Evolutionary conservation across 92 coral and sea anemone species (phyloP).

Genomic region (Hydrozoanthus gracilis): DNA sequence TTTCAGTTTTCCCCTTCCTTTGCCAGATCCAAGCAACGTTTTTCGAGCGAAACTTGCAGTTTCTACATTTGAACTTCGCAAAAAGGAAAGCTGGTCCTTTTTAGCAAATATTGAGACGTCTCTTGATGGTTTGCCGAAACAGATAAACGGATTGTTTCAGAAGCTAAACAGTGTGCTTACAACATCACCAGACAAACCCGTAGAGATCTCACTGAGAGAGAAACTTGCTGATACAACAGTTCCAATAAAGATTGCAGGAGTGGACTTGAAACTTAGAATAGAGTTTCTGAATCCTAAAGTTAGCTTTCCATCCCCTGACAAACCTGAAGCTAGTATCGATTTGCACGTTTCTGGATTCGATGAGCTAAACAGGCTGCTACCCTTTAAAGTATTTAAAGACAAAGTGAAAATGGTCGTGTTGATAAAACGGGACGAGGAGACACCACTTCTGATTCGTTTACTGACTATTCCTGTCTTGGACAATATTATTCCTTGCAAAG

Average conservation of each 20-base stretch:
- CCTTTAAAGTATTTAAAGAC: constrained; percentile 61
- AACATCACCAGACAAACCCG: constrained; percentile 43
- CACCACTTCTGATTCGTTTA: constrained; percentile 30
- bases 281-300: constrained; percentile 60
- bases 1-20: constrained; percentile 61
- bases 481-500: constrained; percentile 53
- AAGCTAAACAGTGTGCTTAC: constrained; percentile 52
- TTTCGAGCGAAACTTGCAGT: constrained; percentile 58
- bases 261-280: constrained; percentile 46
- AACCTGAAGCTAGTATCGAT: constrained; percentile 43
- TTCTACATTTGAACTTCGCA: constrained; percentile 34
- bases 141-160: constrained; percentile 36
- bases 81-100: constrained; percentile 51
- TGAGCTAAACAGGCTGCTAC: constrained; percentile 55
- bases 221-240: constrained; percentile 38
- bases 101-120: constrained; percentile 52
- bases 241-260: constrained; percentile 51
- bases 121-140: constrained; percentile 58
- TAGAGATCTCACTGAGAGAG: constrained; percentile 18
- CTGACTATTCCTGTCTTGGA: constrained; percentile 56
- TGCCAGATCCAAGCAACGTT: constrained; percentile 51
- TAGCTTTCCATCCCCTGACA: constrained; percentile 6
- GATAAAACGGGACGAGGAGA: constrained; percentile 29
- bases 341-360: constrained; percentile 61
- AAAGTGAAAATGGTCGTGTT: constrained; percentile 45